Base-by-base conservation (phyloP, 2,113 vertebrate genomes). In the Tiliqua scincoides region DNA sequence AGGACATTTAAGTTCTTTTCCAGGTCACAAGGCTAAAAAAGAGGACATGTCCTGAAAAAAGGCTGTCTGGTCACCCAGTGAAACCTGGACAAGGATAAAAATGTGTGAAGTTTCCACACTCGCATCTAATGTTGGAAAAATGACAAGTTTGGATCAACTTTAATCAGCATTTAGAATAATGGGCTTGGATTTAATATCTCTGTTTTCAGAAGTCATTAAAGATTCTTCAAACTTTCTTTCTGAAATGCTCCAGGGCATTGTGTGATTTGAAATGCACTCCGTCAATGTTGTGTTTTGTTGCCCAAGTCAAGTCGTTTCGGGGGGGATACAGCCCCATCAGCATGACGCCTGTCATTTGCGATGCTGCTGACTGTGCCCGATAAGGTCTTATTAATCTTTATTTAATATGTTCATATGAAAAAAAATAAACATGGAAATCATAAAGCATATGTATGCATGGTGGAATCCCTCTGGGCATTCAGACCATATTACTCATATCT, bases 401-500 rank as follows among this genome's bases (percentile, higher is more conserved):
- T 91, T 93, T 93, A 94, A 94, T 89, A 79, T 89, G 90, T 89
- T 93, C 86, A 73, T 74, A 79, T 87, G 21, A 83, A 35, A 86
- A 86, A 91, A 93, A 89, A 83, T 32, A 83, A 93, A 75, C 71
- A 78, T 63, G 18, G 3, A 85, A 89, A 88, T 90, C 88, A 89
- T 91, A 91, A 87, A 94, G 88, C 90, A 83, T 89, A 91, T 89
- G 82, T 89, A 79, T 89, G 79, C 90, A 80, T 90, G 87, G 78
- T 48, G 57, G 82, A 82, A 35, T 85, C 92, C 94, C 94, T 91
- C 86, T 96, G 96, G 94, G 93, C 91, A 88, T 93, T 90, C 75
- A 91, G 81, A 92, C 88, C 83, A 43, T 91, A 88, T 93, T 95
- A 93, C 88, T 95, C 93, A 88, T 90, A 91, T 91, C 92, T 96